phyloP scores from a whole-genome alignment of 2,113 vertebrate genomes.

The Lathamus discolor region DNA sequence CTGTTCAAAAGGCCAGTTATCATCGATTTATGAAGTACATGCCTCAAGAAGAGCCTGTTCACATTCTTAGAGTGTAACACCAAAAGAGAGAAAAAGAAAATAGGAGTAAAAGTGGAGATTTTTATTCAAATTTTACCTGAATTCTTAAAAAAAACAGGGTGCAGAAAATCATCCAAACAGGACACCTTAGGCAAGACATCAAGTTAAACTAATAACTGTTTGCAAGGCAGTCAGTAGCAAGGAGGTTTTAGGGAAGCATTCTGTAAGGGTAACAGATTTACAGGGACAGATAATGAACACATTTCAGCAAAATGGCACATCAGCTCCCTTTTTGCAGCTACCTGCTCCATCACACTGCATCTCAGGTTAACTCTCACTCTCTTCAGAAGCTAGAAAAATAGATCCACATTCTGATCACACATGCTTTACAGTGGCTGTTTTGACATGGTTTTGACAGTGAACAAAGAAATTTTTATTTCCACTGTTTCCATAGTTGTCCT shows the following conservation, averaged over 20 bases:
- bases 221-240: not conserved
- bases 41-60: not conserved
- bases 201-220: not conserved
- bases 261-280: not conserved
- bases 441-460: not conserved
- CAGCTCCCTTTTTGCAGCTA: not conserved
- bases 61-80: not conserved
- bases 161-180: not conserved
- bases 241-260: not conserved
- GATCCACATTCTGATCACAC: not conserved
- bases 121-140: not conserved
- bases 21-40: not conserved
- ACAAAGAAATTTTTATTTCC: not conserved
- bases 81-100: not conserved
- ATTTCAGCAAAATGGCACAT: not conserved
- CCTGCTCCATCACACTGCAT: not conserved
- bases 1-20: constrained; percentile 1
- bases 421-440: not conserved
- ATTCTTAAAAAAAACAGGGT: not conserved
- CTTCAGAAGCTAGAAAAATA: not conserved
- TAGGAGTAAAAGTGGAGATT: not conserved
- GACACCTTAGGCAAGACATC: not conserved
- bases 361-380: not conserved
- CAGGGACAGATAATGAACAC: not conserved
- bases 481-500: not conserved